These are phyloP conservation scores for Echeneis naucrates DNA, from an alignment of 2,797 vertebrate genomes.

Conservation along the genomic window DNA sequence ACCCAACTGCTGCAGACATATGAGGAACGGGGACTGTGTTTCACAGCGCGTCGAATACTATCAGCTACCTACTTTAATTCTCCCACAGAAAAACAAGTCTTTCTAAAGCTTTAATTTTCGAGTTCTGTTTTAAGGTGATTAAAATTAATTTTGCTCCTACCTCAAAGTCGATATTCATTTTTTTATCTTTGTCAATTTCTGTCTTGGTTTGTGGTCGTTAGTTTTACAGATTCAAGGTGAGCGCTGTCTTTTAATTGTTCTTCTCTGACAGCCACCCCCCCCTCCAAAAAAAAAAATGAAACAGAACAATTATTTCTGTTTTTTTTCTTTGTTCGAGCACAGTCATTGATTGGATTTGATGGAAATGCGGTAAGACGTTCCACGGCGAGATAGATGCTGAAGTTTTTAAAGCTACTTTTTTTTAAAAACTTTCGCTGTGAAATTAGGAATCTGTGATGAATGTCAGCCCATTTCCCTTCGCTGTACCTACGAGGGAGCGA, in stretches of 20 bases:
- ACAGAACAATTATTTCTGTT: background rate
- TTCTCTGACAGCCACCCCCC: slow-evolving; percentile 7
- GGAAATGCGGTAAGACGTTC: background rate
- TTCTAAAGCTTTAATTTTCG: background rate
- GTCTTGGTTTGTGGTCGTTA: background rate
- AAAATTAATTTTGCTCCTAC: background rate
- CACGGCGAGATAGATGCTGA: background rate
- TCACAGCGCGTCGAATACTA: background rate
- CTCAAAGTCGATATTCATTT: background rate
- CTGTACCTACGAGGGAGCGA: background rate
- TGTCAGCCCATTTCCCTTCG: background rate
- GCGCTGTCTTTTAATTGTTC: background rate
- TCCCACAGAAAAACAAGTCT: background rate
- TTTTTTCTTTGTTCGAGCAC: background rate
- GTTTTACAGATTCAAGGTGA: background rate
- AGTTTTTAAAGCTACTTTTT: background rate
- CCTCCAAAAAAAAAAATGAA: too few relatives aligned
- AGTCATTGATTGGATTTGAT: background rate
- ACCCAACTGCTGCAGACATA: background rate
- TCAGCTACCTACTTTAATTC: background rate
- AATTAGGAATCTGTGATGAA: background rate
- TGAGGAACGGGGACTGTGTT: background rate
- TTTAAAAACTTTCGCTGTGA: background rate
- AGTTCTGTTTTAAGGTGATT: background rate
- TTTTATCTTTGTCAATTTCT: background rate